These are phyloP conservation scores for Zaprionus vittiger DNA, from an alignment of 1,140 invertebrate species.

Conservation along the genomic window DNA sequence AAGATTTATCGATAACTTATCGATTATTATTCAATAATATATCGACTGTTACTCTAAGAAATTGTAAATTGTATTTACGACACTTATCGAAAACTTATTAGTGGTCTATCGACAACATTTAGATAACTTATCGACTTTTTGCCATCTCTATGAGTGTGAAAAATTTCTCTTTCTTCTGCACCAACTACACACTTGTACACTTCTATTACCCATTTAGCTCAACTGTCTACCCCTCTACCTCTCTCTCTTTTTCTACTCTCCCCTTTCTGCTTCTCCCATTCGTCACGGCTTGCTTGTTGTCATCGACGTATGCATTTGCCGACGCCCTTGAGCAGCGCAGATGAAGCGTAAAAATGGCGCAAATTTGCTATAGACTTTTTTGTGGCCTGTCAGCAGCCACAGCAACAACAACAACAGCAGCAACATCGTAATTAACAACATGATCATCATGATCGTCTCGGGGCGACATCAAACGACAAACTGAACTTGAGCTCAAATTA, in stretches of 20 bases:
- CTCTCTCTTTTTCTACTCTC: not conserved
- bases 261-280: conserved; percentile 24
- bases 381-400: conserved; percentile 25
- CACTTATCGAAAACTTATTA: too few relatives aligned
- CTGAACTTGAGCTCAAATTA: conserved; percentile 80
- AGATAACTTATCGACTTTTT: too few relatives aligned
- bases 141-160: not conserved
- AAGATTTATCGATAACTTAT: not conserved
- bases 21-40: not conserved
- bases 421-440: conserved; percentile 19
- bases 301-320: conserved; percentile 25
- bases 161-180: not conserved
- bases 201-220: not conserved
- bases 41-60: not conserved
- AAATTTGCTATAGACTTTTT: conserved; percentile 32
- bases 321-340: conserved; percentile 60
- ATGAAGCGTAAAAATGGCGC: conserved; percentile 76
- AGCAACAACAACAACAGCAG: conserved; percentile 7
- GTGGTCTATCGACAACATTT: too few relatives aligned
- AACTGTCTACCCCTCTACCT: not conserved
- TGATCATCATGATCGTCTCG: conserved; percentile 43
- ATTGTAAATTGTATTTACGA: too few relatives aligned
- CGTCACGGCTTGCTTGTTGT: conserved; percentile 42
- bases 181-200: not conserved
- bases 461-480: conserved; percentile 49